Base-by-base conservation (phyloP, 1,140 invertebrate species). In the Nymphalis io region DNA sequence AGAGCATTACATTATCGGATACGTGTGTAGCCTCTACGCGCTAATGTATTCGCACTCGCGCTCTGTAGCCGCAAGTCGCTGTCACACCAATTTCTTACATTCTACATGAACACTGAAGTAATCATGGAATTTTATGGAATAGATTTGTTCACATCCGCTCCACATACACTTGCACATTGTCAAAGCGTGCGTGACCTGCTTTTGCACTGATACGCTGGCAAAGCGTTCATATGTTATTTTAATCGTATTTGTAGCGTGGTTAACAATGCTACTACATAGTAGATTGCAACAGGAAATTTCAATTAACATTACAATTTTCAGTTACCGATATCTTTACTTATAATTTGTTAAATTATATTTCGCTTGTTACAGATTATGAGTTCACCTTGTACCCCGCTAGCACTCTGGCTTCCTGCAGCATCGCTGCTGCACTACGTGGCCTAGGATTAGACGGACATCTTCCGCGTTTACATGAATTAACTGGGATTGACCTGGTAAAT, bases 341-440 rank as follows among this genome's bases (percentile, higher is more conserved):
- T 55, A 20, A 55, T 51, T 60, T 48, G 64, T 67, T 65, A 3
- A 57, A 57, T 57, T 63, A 42, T 15, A 13, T 70, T 82, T 84
- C 78, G 79, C 87, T 92, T 91, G 90, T 89, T 94, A 92, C 94
- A 98, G 97, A 98, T 92, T 96, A 96, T 89, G 95, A 96, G 80
- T 98, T 98, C 88, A 96, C 95, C 16, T 93, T 95, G 89, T 96
- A 96, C 86, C 95, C 96, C 46, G 95, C 97, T 13, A 98, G 97
- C 80, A 97, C 97, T 83, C 95, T 98, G 60, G 97, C 97, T 21
- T 95, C 96, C 12, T 96, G 96, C 33, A 95, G 96, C 83, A 94
- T 98, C 53, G 96, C 96, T 1, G 96, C 96, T 15, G 96, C 97
- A 39, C 92, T 97, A 23, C 94, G 95, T 72, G 97, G 96, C 2